Base-by-base conservation (phyloP, 2,797 vertebrate species). In the Sebastes kiyomatsui region DNA sequence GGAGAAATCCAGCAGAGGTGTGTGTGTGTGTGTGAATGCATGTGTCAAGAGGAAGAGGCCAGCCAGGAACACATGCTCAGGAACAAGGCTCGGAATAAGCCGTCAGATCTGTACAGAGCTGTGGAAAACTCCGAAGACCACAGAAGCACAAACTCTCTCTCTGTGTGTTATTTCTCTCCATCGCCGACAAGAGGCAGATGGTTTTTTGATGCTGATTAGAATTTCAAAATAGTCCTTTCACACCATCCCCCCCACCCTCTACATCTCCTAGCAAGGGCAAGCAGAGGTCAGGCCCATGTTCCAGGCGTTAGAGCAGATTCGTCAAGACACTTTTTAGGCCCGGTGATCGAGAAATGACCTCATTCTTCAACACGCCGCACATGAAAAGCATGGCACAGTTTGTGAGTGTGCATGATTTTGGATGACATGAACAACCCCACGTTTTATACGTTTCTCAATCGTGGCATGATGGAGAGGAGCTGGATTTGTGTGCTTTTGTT, bases 221-320 rank as follows among this genome's bases (percentile, higher is more conserved):
- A 90, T 93, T 94, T 90, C 91, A 93, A 94, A 95, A 90, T 80
- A 90, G 67, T 86, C 83, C 86, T 84, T 85, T 87, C 81, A 81
- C 73, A 75, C 74, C 83, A 58, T 62, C 33, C 70, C 35, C 28
- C 30, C 25, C 33, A 68, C 38, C 35, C 13, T 14, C 59, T 42
- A 68, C 71, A 52, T 84, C 72, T 77, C 69, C 55, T 46, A 56
- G 75, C 66, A 77, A 88, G 87, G 88, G 74, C 91, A 93, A 61
- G 59, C 77, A 79, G 88, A 87, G 93, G 93, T 94, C 90, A 93
- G 74, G 56, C 42, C 73, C 27, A n/a, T 16, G 60, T 83, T 87
- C 64, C 77, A 70, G 81, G 64, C 62, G 6, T 25, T 25, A 38
- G 54, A 22, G 52, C 73, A 55, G 42, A 88, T 88, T 84, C 22